Percentiles rank a stretch among this genome's conserved stretches.
Conservation (phyloP, 2,113 vertebrate genomes). For the Dipodomys stephensi region DNA sequence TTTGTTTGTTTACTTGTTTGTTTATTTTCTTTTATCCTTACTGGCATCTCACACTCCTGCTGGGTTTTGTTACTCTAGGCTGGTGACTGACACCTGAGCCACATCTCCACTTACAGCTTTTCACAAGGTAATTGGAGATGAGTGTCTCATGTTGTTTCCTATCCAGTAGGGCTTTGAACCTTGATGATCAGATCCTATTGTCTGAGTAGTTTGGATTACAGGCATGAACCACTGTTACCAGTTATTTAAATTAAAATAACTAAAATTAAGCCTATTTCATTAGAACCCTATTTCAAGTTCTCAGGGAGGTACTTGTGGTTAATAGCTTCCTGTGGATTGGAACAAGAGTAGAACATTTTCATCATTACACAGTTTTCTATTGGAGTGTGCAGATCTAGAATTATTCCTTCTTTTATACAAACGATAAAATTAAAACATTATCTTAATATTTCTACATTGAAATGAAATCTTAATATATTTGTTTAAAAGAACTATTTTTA, state of each 20-base stretch:
- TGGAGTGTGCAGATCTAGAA: rapidly evolving
- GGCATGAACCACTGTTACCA: too few relatives aligned
- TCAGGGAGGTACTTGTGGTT: not conserved
- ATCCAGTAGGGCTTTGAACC: too few relatives aligned
- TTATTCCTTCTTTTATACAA: not conserved
- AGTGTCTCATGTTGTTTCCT: too few relatives aligned
- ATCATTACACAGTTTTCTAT: not conserved
- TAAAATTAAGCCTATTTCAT: constrained; percentile 9
- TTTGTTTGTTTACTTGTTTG: too few relatives aligned
- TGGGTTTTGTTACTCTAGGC: too few relatives aligned
- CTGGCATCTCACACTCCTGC: too few relatives aligned
- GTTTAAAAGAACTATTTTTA: not conserved
- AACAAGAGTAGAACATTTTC: not conserved
- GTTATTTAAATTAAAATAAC: not conserved
- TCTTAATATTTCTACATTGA: not conserved
- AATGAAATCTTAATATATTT: constrained; percentile 5
- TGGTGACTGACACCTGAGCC: too few relatives aligned
- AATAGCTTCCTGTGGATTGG: not conserved
- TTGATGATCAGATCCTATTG: too few relatives aligned
- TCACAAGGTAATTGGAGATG: too few relatives aligned
- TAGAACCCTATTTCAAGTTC: not conserved
- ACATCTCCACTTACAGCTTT: too few relatives aligned
- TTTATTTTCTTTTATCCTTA: too few relatives aligned
- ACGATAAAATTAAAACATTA: not conserved
- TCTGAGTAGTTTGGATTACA: too few relatives aligned